phyloP scores from a whole-genome alignment of 1,140 invertebrate species.

The Drosophila sproati region DNA sequence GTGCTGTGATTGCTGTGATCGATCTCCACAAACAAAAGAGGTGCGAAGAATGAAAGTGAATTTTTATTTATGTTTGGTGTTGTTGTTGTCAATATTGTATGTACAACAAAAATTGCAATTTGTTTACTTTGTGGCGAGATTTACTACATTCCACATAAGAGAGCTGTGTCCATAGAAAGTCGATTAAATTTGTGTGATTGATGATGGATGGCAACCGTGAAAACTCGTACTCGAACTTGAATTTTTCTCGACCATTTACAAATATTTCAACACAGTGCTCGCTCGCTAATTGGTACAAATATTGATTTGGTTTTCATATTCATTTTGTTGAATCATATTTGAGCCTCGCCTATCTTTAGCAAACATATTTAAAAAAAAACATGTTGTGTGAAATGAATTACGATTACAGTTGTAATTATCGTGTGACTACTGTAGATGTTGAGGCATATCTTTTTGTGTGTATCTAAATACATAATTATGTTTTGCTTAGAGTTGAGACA shows the following conservation, averaged over 20 bases:
- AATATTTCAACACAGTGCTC: neutral
- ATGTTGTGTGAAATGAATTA: too few species aligned
- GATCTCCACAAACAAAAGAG: slow-evolving; percentile 55
- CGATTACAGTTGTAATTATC: too few species aligned
- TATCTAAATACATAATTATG: neutral
- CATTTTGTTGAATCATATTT: too few species aligned
- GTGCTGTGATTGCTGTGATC: slow-evolving; percentile 26
- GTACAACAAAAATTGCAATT: slow-evolving; percentile 24
- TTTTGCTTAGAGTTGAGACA: too few species aligned
- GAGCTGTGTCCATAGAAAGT: slow-evolving; percentile 31
- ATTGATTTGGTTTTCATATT: too few species aligned
- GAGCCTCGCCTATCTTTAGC: too few species aligned
- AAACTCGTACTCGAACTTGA: slow-evolving; percentile 11
- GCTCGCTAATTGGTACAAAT: neutral
- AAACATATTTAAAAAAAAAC: too few species aligned
- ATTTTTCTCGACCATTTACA: neutral
- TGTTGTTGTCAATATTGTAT: slow-evolving; percentile 17
- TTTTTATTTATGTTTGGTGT: slow-evolving; percentile 5
- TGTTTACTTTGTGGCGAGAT: slow-evolving; percentile 36
- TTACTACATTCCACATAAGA: slow-evolving; percentile 16
- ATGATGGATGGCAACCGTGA: slow-evolving; percentile 25
- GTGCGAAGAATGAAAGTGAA: slow-evolving; percentile 74
- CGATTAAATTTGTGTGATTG: slow-evolving; percentile 27
- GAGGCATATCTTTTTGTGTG: neutral
- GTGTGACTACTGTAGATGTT: too few species aligned